Evolutionary conservation across 2,797 vertebrate genomes (phyloP).

Genomic region (Gadopsis bispinosus): DNA sequence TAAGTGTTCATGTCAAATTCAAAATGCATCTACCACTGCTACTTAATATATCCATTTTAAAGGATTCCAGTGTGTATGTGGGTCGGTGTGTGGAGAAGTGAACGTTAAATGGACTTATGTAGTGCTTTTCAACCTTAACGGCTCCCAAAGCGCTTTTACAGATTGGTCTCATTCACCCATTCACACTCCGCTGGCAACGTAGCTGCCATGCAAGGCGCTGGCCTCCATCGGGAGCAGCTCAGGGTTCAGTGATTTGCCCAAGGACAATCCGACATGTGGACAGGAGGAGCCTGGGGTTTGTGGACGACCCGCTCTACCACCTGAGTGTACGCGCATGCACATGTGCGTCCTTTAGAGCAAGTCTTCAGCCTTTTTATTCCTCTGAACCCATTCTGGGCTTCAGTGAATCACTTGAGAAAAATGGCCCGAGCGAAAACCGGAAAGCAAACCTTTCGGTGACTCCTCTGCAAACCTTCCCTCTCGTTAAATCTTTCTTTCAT

Average conservation of each 20-base stretch:
- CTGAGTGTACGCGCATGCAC: background rate
- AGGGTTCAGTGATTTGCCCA: no score
- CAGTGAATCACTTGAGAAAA: slow-evolving; percentile 39
- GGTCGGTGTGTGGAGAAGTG: background rate
- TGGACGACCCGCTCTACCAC: no score
- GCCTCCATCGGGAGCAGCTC: no score
- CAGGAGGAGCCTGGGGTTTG: no score
- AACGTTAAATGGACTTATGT: no score
- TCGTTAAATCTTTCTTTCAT: slow-evolving; percentile 54
- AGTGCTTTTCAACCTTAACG: no score
- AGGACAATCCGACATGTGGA: no score
- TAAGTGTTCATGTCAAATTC: background rate
- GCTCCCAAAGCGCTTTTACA: no score
- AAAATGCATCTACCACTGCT: background rate
- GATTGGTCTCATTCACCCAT: no score
- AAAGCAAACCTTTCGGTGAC: slow-evolving; percentile 48
- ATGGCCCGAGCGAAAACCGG: slow-evolving; percentile 1
- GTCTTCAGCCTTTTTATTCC: slow-evolving; percentile 18
- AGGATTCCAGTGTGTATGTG: background rate
- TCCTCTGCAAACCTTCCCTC: slow-evolving; percentile 38
- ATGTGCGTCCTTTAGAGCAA: background rate
- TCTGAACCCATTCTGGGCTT: slow-evolving; percentile 38
- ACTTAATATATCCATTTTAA: background rate
- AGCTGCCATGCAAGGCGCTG: no score
- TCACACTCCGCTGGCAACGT: no score